Evolutionary conservation across 2,888 invertebrate species (phyloP).

Genomic region (Bembecia ichneumoniformis): DNA sequence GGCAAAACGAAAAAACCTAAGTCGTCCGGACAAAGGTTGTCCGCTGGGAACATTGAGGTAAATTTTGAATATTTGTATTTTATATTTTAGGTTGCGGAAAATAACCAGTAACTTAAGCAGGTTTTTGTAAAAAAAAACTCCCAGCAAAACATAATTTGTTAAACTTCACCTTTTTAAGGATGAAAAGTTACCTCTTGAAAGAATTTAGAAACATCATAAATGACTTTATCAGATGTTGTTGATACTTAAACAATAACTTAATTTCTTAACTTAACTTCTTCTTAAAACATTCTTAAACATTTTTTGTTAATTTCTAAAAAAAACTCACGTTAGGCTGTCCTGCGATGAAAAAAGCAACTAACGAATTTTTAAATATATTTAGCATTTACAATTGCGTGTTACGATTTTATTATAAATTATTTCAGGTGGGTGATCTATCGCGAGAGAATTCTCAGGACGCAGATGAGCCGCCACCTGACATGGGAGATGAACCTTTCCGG

Average conservation of each 20-base stretch:
- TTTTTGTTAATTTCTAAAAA: no score
- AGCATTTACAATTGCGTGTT: neutral
- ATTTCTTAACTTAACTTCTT: no score
- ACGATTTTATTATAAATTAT: neutral
- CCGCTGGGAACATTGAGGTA: constrained; percentile 86
- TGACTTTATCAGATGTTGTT: no score
- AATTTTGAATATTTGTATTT: constrained; percentile 20
- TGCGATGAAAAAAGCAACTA: no score
- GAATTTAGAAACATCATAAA: no score
- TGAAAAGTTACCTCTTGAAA: no score
- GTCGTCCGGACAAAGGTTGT: constrained; percentile 83
- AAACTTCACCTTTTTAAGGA: no score
- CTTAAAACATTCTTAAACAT: no score
- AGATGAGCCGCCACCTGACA: constrained; percentile 62
- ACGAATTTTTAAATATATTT: neutral
- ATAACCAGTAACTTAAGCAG: neutral
- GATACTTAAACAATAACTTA: no score
- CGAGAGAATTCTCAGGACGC: constrained; percentile 80
- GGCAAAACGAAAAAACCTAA: constrained; percentile 87
- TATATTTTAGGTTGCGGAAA: neutral
- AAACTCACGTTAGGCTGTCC: no score
- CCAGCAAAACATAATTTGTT: no score
- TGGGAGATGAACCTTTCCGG: constrained; percentile 74
- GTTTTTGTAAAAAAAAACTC: neutral
- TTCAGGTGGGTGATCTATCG: constrained; percentile 78